Conservation (phyloP, 2,888 invertebrate genomes). For the Trisateles emortualis region DNA sequence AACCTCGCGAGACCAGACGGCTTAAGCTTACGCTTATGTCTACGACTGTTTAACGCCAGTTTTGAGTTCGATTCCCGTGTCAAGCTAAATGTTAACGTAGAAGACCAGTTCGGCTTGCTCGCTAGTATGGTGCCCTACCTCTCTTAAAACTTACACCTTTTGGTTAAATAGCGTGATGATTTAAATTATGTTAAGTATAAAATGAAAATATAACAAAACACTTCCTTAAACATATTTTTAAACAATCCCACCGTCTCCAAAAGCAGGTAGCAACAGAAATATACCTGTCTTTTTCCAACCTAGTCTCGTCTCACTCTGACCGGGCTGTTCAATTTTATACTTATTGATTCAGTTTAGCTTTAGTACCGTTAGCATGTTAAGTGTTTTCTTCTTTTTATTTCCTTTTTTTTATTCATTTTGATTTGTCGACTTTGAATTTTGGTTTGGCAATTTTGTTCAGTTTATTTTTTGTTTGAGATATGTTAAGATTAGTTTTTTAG, state of each 20-base stretch:
- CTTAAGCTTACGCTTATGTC: too few relatives aligned
- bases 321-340: constrained; percentile 77
- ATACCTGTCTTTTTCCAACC: constrained; percentile 39
- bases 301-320: constrained; percentile 49
- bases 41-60: too few relatives aligned
- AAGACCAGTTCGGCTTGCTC: too few relatives aligned
- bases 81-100: too few relatives aligned
- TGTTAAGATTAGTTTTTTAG: neutral
- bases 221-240: constrained; percentile 15
- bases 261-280: constrained; percentile 16
- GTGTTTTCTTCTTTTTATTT: constrained; percentile 6
- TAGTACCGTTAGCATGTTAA: constrained; percentile 61
- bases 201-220: neutral
- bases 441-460: neutral
- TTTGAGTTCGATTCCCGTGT: too few relatives aligned
- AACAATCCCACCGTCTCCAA: constrained; percentile 18
- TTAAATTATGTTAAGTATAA: too few relatives aligned
- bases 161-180: too few relatives aligned
- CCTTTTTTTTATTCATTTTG: constrained; percentile 10
- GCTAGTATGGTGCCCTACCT: too few relatives aligned
- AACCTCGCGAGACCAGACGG: too few relatives aligned
- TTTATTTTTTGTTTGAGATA: neutral
- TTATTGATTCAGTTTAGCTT: constrained; percentile 79
- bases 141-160: too few relatives aligned
- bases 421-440: constrained; percentile 4